A percentile compares a stretch with the other conserved stretches of the same genome.
Conservation (phyloP, 2,113 vertebrate species). For the Notarius quadriscutis region DNA sequence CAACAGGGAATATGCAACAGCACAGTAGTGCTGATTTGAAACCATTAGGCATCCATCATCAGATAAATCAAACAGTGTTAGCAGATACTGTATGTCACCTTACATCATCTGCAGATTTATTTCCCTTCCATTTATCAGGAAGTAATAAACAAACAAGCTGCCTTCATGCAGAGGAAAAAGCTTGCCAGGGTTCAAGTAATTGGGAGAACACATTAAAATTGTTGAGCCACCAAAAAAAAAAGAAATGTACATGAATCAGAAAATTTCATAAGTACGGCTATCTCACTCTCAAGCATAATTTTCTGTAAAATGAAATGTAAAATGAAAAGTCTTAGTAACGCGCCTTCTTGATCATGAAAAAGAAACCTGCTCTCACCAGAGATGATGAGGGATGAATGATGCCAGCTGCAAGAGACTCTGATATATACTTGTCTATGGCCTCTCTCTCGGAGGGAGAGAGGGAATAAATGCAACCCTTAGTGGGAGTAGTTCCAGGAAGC, state of each 20-base stretch:
- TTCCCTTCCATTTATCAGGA: not conserved
- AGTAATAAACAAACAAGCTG: conserved; percentile 1
- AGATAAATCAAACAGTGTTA: conserved; percentile 14
- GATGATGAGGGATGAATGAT: too few species aligned
- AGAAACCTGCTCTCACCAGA: too few species aligned
- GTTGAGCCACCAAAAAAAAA: not conserved
- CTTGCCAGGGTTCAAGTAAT: not conserved
- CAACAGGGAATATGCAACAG: not conserved
- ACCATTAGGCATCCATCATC: conserved; percentile 4
- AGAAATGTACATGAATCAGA: not conserved
- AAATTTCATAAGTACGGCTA: not conserved
- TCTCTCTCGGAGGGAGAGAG: too few species aligned
- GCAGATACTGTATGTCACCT: not conserved
- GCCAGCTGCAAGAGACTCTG: too few species aligned
- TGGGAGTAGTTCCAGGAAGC: too few species aligned
- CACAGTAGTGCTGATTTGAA: not conserved
- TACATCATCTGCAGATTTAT: conserved; percentile 1
- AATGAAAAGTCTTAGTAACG: not conserved
- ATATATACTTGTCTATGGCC: too few species aligned
- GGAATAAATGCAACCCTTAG: too few species aligned
- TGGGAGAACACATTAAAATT: not conserved
- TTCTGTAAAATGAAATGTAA: not conserved
- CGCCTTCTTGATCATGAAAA: too few species aligned
- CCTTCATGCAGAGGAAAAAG: not conserved
- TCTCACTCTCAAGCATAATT: not conserved